phyloP scores from a whole-genome alignment of 2,888 invertebrate species.

The Melanotus villosus region DNA sequence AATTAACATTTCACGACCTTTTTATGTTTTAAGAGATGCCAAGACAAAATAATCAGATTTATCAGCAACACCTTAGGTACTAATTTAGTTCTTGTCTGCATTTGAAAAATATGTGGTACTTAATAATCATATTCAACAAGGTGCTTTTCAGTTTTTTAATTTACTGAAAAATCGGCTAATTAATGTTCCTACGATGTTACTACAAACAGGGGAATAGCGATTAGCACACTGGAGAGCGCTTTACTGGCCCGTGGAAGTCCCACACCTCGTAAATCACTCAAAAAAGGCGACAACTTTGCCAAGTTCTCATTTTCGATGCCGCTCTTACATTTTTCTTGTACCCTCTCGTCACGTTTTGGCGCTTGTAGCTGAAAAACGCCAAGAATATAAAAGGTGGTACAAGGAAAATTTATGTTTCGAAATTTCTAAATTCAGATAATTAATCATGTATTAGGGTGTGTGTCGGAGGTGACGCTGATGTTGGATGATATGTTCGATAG shows the following conservation, averaged over 20 bases:
- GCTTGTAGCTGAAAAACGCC: conserved; percentile 11
- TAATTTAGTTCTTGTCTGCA: too few species aligned
- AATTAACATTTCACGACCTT: too few species aligned
- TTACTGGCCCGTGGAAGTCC: conserved; percentile 20
- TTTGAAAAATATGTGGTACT: too few species aligned
- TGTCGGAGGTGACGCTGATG: conserved; percentile 34
- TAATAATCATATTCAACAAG: too few species aligned
- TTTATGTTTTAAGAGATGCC: too few species aligned
- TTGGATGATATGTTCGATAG: conserved; percentile 36
- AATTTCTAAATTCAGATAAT: conserved; percentile 31
- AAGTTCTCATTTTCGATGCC: conserved; percentile 36
- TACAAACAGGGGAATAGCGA: conserved; percentile 9
- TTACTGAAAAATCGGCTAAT: conserved; percentile 1
- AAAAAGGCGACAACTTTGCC: conserved; percentile 34
- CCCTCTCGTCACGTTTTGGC: conserved; percentile 21
- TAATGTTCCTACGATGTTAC: conserved; percentile 8
- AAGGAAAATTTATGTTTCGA: conserved; percentile 23
- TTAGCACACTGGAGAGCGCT: conserved; percentile 7
- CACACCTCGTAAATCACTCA: conserved; percentile 43
- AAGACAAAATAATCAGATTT: too few species aligned
- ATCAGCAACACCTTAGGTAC: too few species aligned
- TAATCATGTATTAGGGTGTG: conserved; percentile 35
- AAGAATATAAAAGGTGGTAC: conserved; percentile 17
- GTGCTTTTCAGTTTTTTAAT: too few species aligned
- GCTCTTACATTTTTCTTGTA: conserved; percentile 29